Evolutionary conservation across 2,797 vertebrate genomes (phyloP), one percentile per base, ranked within the genome.

Genomic region (Clarias platycephalus): DNA sequence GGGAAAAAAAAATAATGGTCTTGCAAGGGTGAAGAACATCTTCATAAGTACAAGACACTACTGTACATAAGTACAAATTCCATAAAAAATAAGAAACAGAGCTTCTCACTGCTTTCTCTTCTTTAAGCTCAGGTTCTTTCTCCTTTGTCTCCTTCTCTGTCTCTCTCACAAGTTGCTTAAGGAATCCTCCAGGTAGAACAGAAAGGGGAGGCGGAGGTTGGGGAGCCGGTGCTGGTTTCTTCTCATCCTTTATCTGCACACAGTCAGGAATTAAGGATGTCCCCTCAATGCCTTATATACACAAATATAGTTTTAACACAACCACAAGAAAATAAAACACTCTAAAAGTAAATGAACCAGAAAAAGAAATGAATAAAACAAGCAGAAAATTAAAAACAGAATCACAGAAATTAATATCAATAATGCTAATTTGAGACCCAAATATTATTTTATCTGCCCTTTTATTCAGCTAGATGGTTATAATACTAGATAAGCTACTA

Each of bases 181-280:
- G 98, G 94, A 98, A 97, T 0, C 98, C 98, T 12, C 97, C 97
- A 0, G 98, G 97, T 83, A 97, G 92, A 37, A 94, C 94, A 0
- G 97, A 96, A 80, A 97, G 93, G 0, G 96, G 93, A 0, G 96
- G 93, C 0, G 97, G 96, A 0, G 96, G 94, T 0, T 93, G 93
- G 0, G 95, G 86, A 0, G 91, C 91, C 0, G 94, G 91, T 0
- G 93, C 94, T 16, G 92, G 94, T 84, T 94, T 95, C 81, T 98
- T 98, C 92, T 98, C 97, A 88, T 99, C 97, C 91, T 96, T 95
- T 24, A 99, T 99, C 97, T 99, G 94, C 90, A 88, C 64, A 75
- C 22, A 12, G 49, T 90, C 78, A 76, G 62, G 10, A 26, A 80
- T 75, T 26, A 66, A 71, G 70, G 55, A 37, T 66, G 22, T 26